These are phyloP conservation scores for Musca vetustissima DNA, from an alignment of 1,140 invertebrate species.

Conservation along the genomic window DNA sequence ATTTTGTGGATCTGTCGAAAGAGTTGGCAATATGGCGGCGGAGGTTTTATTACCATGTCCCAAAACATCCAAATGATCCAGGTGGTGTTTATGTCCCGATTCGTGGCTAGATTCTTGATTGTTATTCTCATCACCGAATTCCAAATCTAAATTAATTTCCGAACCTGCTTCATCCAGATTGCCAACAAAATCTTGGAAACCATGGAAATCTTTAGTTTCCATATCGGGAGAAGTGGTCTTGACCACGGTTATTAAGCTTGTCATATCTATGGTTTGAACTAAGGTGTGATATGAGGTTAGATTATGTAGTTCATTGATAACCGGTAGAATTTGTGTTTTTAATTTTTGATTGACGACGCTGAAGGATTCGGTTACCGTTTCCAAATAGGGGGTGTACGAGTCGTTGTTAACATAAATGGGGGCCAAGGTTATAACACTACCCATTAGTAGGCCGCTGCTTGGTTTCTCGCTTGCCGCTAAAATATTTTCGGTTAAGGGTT, in stretches of 20 bases:
- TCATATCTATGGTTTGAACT: constrained; percentile 85
- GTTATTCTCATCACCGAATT: constrained; percentile 78
- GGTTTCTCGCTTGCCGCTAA: constrained; percentile 74
- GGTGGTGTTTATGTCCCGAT: constrained; percentile 8
- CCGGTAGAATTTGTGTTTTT: constrained; percentile 83
- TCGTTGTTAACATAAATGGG: constrained; percentile 73
- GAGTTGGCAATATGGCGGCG: constrained; percentile 56
- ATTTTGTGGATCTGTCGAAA: constrained; percentile 52
- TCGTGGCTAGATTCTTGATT: constrained; percentile 66
- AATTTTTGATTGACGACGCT: constrained; percentile 83
- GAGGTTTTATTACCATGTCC: constrained; percentile 39
- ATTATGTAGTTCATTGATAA: constrained; percentile 66
- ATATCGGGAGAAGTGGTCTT: constrained; percentile 86
- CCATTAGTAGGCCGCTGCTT: constrained; percentile 70
- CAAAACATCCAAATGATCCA: background rate
- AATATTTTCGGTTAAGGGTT: constrained; percentile 84
- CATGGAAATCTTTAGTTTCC: constrained; percentile 65
- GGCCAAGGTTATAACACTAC: constrained; percentile 79
- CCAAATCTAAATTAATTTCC: constrained; percentile 79
- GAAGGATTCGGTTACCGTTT: constrained; percentile 88
- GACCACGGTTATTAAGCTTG: constrained; percentile 80
- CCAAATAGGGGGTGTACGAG: constrained; percentile 76
- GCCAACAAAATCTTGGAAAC: constrained; percentile 74
- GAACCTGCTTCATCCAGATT: constrained; percentile 84
- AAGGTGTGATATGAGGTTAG: constrained; percentile 76